phyloP scores from a whole-genome alignment of 2,113 vertebrate species.

The Lanius ludovicianus region DNA sequence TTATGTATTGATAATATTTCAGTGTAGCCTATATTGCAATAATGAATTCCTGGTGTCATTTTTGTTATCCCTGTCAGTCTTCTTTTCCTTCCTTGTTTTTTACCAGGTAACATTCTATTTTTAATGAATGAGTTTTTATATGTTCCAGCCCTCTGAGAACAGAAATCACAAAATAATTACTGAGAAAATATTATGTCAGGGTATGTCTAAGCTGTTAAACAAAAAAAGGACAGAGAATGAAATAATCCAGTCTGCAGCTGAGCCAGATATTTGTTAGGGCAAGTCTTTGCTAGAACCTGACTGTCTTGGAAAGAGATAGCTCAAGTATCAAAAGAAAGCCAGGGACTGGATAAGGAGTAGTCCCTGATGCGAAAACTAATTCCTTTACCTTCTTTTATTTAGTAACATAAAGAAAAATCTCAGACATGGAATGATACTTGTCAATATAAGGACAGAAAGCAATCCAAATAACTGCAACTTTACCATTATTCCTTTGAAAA shows the following conservation, averaged over 20 bases:
- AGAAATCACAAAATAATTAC: background rate
- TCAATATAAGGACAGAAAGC: background rate
- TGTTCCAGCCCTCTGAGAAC: background rate
- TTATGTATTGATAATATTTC: background rate
- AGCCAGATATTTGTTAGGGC: background rate
- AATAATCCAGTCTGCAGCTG: background rate
- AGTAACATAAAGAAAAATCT: background rate
- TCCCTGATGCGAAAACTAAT: background rate
- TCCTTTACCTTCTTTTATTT: background rate
- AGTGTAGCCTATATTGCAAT: background rate
- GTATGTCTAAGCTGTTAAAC: background rate
- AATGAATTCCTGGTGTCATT: background rate
- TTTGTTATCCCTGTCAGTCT: background rate
- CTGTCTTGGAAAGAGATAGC: background rate
- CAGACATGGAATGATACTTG: background rate
- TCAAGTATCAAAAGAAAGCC: background rate
- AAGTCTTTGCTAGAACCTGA: background rate
- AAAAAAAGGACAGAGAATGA: background rate
- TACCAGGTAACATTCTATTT: background rate
- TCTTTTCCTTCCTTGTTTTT: background rate
- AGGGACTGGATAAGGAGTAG: background rate
- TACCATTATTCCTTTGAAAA: background rate
- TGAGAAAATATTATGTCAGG: background rate
- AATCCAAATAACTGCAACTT: background rate
- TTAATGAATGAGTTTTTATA: background rate